Percentiles rank a stretch among this genome's conserved stretches.
Conservation (phyloP, 1,140 invertebrate species). For the Bradynema listronoti region DNA sequence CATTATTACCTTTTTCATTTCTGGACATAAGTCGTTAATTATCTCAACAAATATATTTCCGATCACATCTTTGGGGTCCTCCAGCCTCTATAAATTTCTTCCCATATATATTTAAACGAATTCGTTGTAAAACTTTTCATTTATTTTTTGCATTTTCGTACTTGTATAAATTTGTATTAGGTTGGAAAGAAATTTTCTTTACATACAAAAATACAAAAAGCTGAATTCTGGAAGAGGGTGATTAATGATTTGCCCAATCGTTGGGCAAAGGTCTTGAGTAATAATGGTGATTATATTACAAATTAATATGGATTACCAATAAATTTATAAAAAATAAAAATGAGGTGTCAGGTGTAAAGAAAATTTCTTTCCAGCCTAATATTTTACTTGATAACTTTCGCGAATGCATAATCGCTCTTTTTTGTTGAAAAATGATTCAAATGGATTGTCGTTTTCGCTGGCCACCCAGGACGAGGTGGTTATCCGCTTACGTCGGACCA, state of each 20-base stretch:
- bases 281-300: no score
- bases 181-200: no score
- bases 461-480: constrained; percentile 50
- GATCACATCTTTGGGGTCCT: constrained; percentile 55
- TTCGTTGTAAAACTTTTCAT: no score
- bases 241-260: no score
- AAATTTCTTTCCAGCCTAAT: background rate
- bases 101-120: no score
- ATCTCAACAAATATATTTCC: constrained; percentile 54
- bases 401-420: constrained; percentile 51
- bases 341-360: background rate
- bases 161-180: no score
- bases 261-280: no score
- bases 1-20: constrained; percentile 48
- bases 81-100: constrained; percentile 39
- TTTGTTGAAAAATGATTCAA: constrained; percentile 45
- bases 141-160: no score
- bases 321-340: no score
- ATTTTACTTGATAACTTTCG: constrained; percentile 51
- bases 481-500: constrained; percentile 27
- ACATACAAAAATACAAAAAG: no score
- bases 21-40: constrained; percentile 52
- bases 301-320: no score
- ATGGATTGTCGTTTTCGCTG: constrained; percentile 56
- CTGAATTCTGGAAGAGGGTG: no score